phyloP scores from a whole-genome alignment of 37 sponge, comb jelly and placozoan genomes.

The Chondrilla cf. caribensis region DNA sequence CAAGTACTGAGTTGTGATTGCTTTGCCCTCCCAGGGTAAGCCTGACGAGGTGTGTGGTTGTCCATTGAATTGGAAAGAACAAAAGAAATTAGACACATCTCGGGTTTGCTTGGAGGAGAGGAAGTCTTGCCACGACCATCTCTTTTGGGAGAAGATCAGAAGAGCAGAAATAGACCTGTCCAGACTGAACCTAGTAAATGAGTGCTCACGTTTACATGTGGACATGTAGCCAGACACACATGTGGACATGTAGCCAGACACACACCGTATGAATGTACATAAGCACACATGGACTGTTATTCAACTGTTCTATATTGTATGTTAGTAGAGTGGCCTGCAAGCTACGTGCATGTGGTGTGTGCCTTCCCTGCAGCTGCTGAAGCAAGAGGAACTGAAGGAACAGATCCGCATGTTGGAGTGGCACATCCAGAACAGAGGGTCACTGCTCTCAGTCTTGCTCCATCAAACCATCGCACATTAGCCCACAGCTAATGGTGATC shows the following conservation, averaged over 20 bases:
- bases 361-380: constrained; percentile 63
- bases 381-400: constrained; percentile 88
- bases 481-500: too few relatives aligned
- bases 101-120: constrained; percentile 61
- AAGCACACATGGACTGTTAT: too few relatives aligned
- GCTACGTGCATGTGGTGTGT: not conserved
- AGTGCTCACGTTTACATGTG: not conserved
- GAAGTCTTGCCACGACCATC: constrained; percentile 75
- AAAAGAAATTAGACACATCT: not conserved
- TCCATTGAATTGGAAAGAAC: constrained; percentile 69
- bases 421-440: constrained; percentile 65
- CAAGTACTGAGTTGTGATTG: too few relatives aligned
- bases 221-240: too few relatives aligned
- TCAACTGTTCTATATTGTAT: not conserved
- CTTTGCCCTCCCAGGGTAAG: not conserved
- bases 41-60: constrained; percentile 93
- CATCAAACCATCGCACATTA: constrained; percentile 65
- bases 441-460: constrained; percentile 71
- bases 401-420: constrained; percentile 70
- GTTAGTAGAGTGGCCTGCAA: not conserved
- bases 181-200: constrained; percentile 74
- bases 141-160: constrained; percentile 88
- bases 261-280: not conserved
- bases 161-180: constrained; percentile 92
- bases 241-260: too few relatives aligned